Base-by-base conservation (phyloP, 2,113 vertebrate genomes). In the Paramormyrops kingsleyae region DNA sequence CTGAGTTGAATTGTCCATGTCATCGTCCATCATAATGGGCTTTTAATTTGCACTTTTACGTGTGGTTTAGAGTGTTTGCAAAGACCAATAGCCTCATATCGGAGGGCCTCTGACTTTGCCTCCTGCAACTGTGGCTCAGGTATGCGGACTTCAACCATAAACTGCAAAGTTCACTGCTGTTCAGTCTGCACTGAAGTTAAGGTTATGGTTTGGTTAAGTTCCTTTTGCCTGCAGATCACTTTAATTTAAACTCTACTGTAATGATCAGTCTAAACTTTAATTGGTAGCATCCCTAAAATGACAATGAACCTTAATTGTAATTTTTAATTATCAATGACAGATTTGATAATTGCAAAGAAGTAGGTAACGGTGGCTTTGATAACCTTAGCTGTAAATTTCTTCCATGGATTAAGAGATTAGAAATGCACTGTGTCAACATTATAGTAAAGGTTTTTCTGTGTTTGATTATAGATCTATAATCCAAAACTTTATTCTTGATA, bases 1-100 rank as follows among this genome's bases (percentile, higher is more conserved):
- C 5, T 83, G 46, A 62, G 50, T 91, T 24, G 39, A 27, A 89
- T n/a, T 88, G 56, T 49, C 31, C 74, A 42, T 59, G 62, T 62
- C 83, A 87, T 47, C 31, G 39, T 89, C 4, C 12, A 84, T 2
- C 88, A 47, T 39, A 39, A 77, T 5, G 90, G 5, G 89, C 91
- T 86, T 85, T 89, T 90, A 42, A 10, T 89, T 90, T 59, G 46
- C 52, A 53, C 62, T 83, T 46, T 83, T 46, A 9, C 5, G 2
- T 84, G 83, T 42, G 47, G 83, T 50, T 80, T 70, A n/a, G 35
- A 49, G 83, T n/a, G 21, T 85, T 85, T 49, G 83, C 42, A 85
- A 49, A 85, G 21, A 49, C 13, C 31, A 19, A 1, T 19, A 42
- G 19, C 46, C 42, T 42, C 39, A 44, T 85, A 0, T 85, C 1